Conservation (phyloP, 1,140 invertebrate species). For the Hyposmocoma kahamanoa region DNA sequence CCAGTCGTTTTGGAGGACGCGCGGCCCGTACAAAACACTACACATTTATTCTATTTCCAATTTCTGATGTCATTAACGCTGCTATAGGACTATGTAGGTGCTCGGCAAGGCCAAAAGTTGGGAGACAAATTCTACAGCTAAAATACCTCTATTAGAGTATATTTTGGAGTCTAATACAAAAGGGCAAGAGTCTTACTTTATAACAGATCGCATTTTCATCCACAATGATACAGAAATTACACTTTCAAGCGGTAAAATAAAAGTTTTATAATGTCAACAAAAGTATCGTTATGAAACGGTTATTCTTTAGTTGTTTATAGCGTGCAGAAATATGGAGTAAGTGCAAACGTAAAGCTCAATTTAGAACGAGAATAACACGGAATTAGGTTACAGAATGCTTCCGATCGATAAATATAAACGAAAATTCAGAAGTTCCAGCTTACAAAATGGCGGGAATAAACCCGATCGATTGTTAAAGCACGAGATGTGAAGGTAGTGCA, state of each 20-base stretch:
- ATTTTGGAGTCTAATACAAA: too few relatives aligned
- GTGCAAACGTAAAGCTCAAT: conserved; percentile 13
- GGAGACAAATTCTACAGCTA: too few relatives aligned
- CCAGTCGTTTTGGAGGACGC: too few relatives aligned
- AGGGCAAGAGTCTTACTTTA: too few relatives aligned
- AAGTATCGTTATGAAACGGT: too few relatives aligned
- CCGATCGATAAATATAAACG: conserved; percentile 65
- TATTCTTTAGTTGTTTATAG: too few relatives aligned
- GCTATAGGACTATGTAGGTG: conserved; percentile 29
- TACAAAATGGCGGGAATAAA: conserved; percentile 69
- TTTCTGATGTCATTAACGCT: conserved; percentile 37
- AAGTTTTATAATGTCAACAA: conserved; percentile 47
- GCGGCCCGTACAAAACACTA: not conserved
- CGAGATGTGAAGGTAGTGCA: conserved; percentile 38
- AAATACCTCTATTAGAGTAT: too few relatives aligned
- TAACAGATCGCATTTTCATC: too few relatives aligned
- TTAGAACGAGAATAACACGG: conserved; percentile 26
- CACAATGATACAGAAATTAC: conserved; percentile 10
- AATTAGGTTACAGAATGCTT: conserved; percentile 49
- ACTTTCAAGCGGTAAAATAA: conserved; percentile 16
- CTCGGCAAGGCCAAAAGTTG: conserved; percentile 35
- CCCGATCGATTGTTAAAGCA: conserved; percentile 33
- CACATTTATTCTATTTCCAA: conserved; percentile 36
- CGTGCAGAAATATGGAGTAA: too few relatives aligned
- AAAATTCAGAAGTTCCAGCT: conserved; percentile 61